These are phyloP conservation scores for Drosophila truncata DNA, from an alignment of 1,140 invertebrate genomes.

Conservation along the genomic window DNA sequence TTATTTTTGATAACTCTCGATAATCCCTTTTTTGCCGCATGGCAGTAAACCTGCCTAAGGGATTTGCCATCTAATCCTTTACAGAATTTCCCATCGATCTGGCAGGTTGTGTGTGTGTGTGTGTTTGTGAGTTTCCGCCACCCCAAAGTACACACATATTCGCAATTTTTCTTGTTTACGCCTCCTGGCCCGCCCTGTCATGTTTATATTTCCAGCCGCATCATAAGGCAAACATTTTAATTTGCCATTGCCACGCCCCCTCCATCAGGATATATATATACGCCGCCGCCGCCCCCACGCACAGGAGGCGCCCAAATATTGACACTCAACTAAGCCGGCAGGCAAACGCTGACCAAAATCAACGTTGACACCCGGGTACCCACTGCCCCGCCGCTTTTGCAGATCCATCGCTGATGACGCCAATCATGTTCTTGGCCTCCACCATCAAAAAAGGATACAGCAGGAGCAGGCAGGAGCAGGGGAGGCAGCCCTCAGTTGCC, in stretches of 20 bases:
- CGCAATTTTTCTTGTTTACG: conserved; percentile 27
- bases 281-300: conserved; percentile 14
- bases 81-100: conserved; percentile 29
- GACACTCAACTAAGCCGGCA: conserved; percentile 72
- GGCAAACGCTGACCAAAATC: conserved; percentile 57
- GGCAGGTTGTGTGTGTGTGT: not conserved
- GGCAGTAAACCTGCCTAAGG: not conserved
- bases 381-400: conserved; percentile 7
- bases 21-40: not conserved
- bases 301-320: conserved; percentile 62
- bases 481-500: conserved; percentile 32
- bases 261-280: not conserved
- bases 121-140: not conserved
- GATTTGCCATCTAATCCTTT: conserved; percentile 21
- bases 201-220: conserved; percentile 57
- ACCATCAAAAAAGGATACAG: conserved; percentile 5
- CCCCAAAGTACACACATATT: conserved; percentile 13
- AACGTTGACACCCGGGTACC: conserved; percentile 27
- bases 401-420: conserved; percentile 51
- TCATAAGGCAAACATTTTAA: conserved; percentile 78
- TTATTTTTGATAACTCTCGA: conserved; percentile 17
- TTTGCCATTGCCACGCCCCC: conserved; percentile 55
- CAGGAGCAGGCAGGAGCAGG: not conserved
- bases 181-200: conserved; percentile 29
- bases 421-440: conserved; percentile 51